Percentiles rank a stretch among this genome's conserved stretches.
Conservation (phyloP, 2,113 vertebrate genomes). For the Prietella phreatophila region DNA sequence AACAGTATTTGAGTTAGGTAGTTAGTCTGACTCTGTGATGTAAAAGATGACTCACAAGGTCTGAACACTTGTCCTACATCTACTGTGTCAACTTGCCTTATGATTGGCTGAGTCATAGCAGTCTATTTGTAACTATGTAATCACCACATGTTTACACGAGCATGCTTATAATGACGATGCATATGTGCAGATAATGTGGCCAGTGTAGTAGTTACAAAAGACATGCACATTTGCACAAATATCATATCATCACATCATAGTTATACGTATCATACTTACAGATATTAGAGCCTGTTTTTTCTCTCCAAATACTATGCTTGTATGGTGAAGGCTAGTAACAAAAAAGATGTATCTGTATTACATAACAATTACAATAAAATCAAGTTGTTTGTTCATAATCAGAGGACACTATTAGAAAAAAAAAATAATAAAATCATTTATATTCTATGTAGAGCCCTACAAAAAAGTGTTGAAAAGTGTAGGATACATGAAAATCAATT, state of each 20-base stretch:
- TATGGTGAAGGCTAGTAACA: background rate
- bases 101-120: slow-evolving; percentile 16
- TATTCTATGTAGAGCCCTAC: background rate
- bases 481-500: background rate
- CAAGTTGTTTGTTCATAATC: background rate
- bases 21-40: background rate
- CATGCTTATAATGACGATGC: background rate
- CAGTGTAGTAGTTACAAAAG: background rate
- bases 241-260: too few relatives aligned
- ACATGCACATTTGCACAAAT: background rate
- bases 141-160: slow-evolving; percentile 8
- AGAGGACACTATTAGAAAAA: background rate
- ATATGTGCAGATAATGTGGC: background rate
- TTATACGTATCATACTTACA: background rate
- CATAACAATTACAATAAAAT: background rate
- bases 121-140: background rate
- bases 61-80: background rate
- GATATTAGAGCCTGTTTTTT: background rate
- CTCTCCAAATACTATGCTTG: background rate
- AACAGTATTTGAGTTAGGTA: background rate
- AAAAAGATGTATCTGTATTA: background rate
- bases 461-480: background rate
- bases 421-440: background rate
- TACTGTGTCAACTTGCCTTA: background rate
- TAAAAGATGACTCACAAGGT: background rate